Evolutionary conservation across 2,113 vertebrate genomes (phyloP).

Genomic region (Grus americana): DNA sequence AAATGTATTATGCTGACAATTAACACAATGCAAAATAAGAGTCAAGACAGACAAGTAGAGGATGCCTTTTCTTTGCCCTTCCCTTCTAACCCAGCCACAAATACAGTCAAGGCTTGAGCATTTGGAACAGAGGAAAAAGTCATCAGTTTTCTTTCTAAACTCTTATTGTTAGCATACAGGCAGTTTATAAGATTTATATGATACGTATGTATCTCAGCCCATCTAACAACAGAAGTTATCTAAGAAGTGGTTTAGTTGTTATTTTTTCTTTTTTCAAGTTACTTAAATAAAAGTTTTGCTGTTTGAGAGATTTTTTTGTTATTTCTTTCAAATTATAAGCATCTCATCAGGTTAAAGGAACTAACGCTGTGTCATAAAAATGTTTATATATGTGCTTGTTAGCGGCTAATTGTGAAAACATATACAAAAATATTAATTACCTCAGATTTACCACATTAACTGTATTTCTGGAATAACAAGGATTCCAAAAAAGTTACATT

Average conservation of each 20-base stretch:
- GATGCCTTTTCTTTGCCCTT: background rate
- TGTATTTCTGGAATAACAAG: background rate
- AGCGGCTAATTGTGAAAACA: background rate
- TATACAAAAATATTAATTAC: background rate
- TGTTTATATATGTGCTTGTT: background rate
- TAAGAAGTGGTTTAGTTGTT: background rate
- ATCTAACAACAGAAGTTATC: background rate
- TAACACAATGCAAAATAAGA: background rate
- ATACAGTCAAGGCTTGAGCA: background rate
- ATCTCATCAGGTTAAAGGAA: background rate
- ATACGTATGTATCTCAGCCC: background rate
- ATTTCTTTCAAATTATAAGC: background rate
- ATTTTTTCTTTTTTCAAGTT: background rate
- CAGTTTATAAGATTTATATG: background rate
- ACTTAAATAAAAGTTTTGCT: background rate
- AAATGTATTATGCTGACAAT: background rate
- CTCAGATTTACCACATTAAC: background rate
- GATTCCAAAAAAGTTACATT: background rate
- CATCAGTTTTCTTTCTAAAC: background rate
- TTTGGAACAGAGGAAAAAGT: background rate
- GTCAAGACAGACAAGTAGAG: background rate
- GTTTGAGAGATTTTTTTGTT: background rate
- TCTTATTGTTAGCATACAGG: background rate
- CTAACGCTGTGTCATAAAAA: background rate
- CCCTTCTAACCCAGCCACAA: background rate